Evolutionary conservation across 2,797 vertebrate species (phyloP).

Genomic region (Chelonia mydas): DNA sequence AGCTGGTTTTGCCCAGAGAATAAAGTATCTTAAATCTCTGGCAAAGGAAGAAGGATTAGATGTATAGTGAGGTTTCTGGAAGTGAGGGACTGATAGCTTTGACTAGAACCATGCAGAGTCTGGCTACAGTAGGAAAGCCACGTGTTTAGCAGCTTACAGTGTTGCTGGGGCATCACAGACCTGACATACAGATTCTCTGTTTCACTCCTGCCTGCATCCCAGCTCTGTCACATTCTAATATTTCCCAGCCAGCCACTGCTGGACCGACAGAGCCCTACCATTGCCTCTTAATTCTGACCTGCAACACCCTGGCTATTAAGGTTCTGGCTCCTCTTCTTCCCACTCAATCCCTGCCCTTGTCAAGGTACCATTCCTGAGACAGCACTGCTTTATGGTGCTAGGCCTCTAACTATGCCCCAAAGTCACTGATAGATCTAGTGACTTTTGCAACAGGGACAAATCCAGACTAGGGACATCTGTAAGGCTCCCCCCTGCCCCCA

Average conservation of each 20-base stretch:
- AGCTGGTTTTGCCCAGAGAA: constrained; percentile 52
- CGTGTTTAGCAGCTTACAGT: background rate
- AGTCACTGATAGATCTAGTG: background rate
- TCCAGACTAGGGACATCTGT: background rate
- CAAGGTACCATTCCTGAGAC: fast-evolving
- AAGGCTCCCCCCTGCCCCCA: background rate
- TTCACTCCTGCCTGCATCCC: background rate
- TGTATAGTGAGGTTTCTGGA: constrained; percentile 11
- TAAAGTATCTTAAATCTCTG: constrained; percentile 44
- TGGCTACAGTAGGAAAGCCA: background rate
- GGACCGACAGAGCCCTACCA: background rate
- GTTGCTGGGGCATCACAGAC: background rate
- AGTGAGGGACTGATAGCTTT: background rate
- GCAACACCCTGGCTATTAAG: background rate
- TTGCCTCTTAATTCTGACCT: background rate
- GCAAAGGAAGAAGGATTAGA: background rate
- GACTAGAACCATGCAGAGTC: background rate
- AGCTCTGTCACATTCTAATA: background rate
- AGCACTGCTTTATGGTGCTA: background rate
- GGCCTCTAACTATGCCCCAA: background rate
- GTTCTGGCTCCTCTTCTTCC: background rate
- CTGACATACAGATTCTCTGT: background rate
- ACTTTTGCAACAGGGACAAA: background rate
- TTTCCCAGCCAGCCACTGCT: background rate
- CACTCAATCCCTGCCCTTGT: background rate